Evolutionary conservation across 53 echinoderm and acorn worm species (phyloP), one percentile per base, ranked within the genome.

Genomic region (Henricia sp.): DNA sequence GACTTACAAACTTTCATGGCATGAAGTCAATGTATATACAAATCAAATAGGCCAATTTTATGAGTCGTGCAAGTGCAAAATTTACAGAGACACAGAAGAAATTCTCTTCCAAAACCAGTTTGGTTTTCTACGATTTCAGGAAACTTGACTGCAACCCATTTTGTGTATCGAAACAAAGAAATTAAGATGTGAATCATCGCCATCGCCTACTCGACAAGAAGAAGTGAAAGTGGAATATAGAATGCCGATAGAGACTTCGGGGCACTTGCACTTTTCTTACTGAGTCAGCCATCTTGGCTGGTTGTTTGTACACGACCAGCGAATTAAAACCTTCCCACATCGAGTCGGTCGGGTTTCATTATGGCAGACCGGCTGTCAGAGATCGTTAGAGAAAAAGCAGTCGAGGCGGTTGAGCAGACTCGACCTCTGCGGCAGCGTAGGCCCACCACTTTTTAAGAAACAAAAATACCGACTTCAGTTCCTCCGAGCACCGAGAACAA

Each of bases 271-370:
- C 80, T 80, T 80, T 75, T 30, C 62, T 27, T 60, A 17, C 21
- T 75, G 64, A 62, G 64, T 48, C 80, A 48, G 80, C 80, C 80
- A 63, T 80, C 62, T 54, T 73, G 50, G n/a, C 53, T 1, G 6
- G 33, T 72, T 72, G 52, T 73, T 52, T 73, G 33, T 53, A 50
- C 73, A 54, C 53, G 73, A 54, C 53, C 53, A 73, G 53, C 73
- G 73, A 73, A 73, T 73, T 73, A 73, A 73, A 73, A 73, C 52
- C 73, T 80, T 64, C 35, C 23, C 56, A 16, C 59, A 59, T 52
- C 60, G 54, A 63, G 46, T 80, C 50, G 80, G 37, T 64, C 33
- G 48, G 80, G 80, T 80, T 80, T 80, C 80, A 63, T 48, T 48
- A 64, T 63, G 38, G 63, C 64, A n/a, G 33, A 46, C 63, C 64